phyloP scores from a whole-genome alignment of 1,140 invertebrate species.

The Mizuhopecten yessoensis region DNA sequence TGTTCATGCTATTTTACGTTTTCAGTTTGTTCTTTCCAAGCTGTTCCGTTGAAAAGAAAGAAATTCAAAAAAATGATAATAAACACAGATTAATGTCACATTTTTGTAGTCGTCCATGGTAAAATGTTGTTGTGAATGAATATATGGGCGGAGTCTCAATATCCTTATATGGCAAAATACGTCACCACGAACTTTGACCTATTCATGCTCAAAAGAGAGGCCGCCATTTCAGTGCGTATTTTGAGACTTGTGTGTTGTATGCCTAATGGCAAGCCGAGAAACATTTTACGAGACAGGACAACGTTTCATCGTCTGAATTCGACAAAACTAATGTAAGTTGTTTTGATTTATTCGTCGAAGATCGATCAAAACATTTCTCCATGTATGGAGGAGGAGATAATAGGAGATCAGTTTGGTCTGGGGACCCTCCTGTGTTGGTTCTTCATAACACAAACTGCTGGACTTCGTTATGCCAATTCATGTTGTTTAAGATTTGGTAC shows the following conservation, averaged over 20 bases:
- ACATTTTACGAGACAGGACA: neutral
- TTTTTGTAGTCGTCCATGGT: neutral
- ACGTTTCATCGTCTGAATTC: neutral
- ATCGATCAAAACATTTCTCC: neutral
- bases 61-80: neutral
- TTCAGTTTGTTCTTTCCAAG: too few species aligned
- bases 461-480: neutral
- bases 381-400: neutral
- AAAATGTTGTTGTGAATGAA: slow-evolving; percentile 35
- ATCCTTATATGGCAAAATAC: neutral
- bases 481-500: neutral
- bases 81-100: neutral
- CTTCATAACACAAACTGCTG: neutral
- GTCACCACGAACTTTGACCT: slow-evolving; percentile 30
- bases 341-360: neutral
- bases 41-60: too few species aligned
- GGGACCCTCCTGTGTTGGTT: neutral
- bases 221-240: slow-evolving; percentile 11
- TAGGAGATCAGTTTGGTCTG: neutral
- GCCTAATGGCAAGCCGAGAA: neutral
- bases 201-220: slow-evolving; percentile 16
- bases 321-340: slow-evolving; percentile 10
- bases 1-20: too few species aligned
- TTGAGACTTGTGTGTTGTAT: neutral
- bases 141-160: neutral